Base-by-base conservation (phyloP, 2,113 vertebrate species). In the Lamprologus ornatipinnis region DNA sequence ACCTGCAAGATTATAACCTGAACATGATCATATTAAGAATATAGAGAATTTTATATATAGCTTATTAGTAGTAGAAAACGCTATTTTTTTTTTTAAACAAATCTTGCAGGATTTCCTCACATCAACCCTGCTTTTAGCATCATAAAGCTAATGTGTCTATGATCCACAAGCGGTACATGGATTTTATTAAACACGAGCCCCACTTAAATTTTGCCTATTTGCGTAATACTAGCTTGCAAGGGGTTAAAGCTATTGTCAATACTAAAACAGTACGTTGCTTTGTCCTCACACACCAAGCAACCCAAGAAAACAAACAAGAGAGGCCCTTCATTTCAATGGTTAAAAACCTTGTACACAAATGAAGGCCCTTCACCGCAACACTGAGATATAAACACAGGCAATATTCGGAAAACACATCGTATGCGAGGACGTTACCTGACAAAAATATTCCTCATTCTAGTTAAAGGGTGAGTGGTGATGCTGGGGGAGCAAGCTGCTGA, bases 81-180 rank as follows among this genome's bases (percentile, higher is more conserved):
- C 60, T 83, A 63, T 68, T 26, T 26, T 95, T 15, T 23, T 95
- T 95, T 91, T 65, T 94, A 89, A 60, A 88, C 53, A 33, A 87
- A 94, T 79, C 94, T 95, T 95, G 91, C 88, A 95, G 92, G 89
- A 89, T 91, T 91, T 87, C 85, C 89, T 85, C 82, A 86, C 85
- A 94, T 95, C 96, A 96, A 97, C 94, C 96, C 97, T 97, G 96
- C 96, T 96, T 93, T 95, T 90, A 95, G 95, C 95, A 95, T 95
- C 95, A 96, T 96, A 95, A 97, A 97, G 96, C 96, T 97, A 94
- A 96, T 86, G 92, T 93, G 85, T 94, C 88, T 95, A 95, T 92
- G 88, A 95, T 94, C 93, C 91, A 92, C 93, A 91, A 91, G 93
- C 87, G 82, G 81, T 88, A 94, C 88, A 93, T 92, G 90, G 89